A percentile compares a stretch with the other conserved stretches of the same genome.
phyloP scores from a whole-genome alignment of 1,140 invertebrate genomes.

The Diploscapter pachys region DNA sequence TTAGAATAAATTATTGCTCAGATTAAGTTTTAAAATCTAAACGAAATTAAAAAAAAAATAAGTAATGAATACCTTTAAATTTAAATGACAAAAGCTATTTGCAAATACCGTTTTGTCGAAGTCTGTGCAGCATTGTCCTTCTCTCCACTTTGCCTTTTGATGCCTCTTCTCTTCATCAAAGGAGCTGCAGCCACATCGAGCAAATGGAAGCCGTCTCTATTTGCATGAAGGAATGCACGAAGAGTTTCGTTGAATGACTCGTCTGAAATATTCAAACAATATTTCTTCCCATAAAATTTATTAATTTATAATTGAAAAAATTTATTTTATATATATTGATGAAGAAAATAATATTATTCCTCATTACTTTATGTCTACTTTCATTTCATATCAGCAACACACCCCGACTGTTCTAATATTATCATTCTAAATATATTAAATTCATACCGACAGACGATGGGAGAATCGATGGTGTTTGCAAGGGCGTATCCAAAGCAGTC shows the following conservation, averaged over 20 bases:
- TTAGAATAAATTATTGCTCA: neutral
- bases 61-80: neutral
- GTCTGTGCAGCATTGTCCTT: constrained; percentile 18
- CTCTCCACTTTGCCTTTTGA: constrained; percentile 40
- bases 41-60: neutral
- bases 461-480: constrained; percentile 53
- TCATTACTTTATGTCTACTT: no score
- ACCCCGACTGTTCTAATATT: neutral
- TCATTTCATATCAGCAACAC: neutral
- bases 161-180: constrained; percentile 53
- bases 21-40: neutral
- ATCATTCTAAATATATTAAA: neutral
- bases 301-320: no score
- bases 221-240: constrained; percentile 71
- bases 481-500: constrained; percentile 56
- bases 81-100: neutral
- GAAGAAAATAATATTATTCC: no score
- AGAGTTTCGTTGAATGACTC: constrained; percentile 66
- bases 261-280: constrained; percentile 52
- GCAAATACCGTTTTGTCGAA: neutral
- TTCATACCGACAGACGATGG: constrained; percentile 48
- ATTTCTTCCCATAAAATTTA: neutral
- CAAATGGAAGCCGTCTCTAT: constrained; percentile 71
- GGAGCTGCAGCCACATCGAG: constrained; percentile 62
- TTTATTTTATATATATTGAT: no score